Conservation (phyloP, 2,888 invertebrate species). For the Drosophila nigricruria region DNA sequence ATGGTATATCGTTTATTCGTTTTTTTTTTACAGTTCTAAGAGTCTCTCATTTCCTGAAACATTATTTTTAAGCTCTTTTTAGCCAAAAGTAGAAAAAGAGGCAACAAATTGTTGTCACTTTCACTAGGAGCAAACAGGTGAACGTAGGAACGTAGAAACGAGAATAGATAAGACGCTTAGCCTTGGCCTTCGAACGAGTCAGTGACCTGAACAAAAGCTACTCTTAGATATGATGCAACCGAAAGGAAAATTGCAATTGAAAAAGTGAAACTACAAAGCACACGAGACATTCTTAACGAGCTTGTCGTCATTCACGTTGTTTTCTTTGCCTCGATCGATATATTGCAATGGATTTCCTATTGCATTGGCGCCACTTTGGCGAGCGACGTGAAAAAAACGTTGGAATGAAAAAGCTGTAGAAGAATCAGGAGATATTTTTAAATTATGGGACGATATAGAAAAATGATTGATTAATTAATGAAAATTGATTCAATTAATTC, state of each 20-base stretch:
- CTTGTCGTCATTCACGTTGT: slow-evolving; percentile 20
- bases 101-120: slow-evolving; percentile 11
- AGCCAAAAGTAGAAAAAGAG: neutral
- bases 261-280: slow-evolving; percentile 10
- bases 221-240: slow-evolving; percentile 11
- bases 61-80: neutral
- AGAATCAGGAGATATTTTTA: neutral
- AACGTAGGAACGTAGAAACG: neutral
- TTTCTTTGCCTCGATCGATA: slow-evolving; percentile 49
- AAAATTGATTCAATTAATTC: neutral
- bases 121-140: neutral
- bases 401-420: slow-evolving; percentile 3
- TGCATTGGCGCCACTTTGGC: slow-evolving; percentile 37
- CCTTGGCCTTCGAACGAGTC: slow-evolving; percentile 51
- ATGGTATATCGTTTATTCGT: neutral
- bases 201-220: slow-evolving; percentile 15
- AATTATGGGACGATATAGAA: neutral
- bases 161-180: slow-evolving; percentile 20
- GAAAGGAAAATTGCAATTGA: slow-evolving; percentile 2
- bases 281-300: slow-evolving; percentile 26
- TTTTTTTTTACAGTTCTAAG: neutral
- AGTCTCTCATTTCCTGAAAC: slow-evolving; percentile 1
- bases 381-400: slow-evolving; percentile 12
- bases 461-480: no score
- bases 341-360: slow-evolving; percentile 45